A percentile compares a stretch with the other conserved stretches of the same genome.
These are phyloP conservation scores for Atta texana DNA, from an alignment of 1,140 invertebrate species.

Conservation along the genomic window DNA sequence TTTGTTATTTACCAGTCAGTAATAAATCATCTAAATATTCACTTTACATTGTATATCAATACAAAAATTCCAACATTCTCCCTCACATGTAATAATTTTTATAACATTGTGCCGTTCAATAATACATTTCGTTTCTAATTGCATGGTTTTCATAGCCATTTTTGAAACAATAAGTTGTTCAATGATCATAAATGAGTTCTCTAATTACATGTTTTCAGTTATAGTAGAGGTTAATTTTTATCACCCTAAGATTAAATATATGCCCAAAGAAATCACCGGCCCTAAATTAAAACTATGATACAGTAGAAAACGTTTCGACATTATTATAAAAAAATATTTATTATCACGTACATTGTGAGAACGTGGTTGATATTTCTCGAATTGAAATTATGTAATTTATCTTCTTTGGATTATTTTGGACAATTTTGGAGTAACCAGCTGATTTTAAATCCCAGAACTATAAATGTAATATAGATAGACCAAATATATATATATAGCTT, in stretches of 20 bases:
- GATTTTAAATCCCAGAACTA: too few species aligned
- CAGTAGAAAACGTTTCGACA: not conserved
- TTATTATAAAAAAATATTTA: constrained; percentile 14
- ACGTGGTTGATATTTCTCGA: not conserved
- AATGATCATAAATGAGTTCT: not conserved
- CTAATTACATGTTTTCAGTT: not conserved
- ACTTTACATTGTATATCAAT: not conserved
- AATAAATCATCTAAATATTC: not conserved
- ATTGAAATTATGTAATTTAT: constrained; percentile 35
- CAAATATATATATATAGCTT: too few species aligned
- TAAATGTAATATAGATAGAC: too few species aligned
- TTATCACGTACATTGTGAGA: not conserved
- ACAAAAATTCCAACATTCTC: not conserved
- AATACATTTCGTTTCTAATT: not conserved
- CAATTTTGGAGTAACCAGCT: too few species aligned
- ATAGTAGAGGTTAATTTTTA: constrained; percentile 24
- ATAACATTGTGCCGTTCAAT: not conserved
- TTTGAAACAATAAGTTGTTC: not conserved
- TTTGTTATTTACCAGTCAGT: not conserved
- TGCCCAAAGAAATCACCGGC: not conserved
- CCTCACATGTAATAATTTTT: not conserved
- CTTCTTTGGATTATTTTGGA: not conserved
- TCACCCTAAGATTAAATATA: not conserved
- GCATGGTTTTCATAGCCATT: not conserved
- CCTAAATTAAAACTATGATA: too few species aligned